Evolutionary conservation across 2,113 vertebrate genomes (phyloP), one percentile per base, ranked within the genome.

Genomic region (Poeciliopsis prolifica): DNA sequence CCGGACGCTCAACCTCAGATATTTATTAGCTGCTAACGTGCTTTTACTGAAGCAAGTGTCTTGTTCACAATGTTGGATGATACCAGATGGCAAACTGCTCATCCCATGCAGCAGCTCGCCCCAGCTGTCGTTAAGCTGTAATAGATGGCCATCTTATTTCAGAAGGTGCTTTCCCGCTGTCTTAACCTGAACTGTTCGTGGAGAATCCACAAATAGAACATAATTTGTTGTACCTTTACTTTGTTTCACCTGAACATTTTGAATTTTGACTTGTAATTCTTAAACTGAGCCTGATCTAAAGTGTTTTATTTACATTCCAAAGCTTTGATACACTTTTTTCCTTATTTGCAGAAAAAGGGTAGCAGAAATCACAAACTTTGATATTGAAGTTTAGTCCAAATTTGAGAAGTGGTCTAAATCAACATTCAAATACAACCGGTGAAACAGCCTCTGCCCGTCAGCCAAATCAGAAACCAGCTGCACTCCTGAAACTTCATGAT

Each of bases 1-100:
- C 3, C 58, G 29, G 61, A 79, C 61, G 17, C 31, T 29, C 11
- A 67, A 68, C 4, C 26, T 65, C 3, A 80, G 72, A 72, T 72
- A 72, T 72, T 22, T 24, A 48, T 60, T 13, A 72, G 68, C 14
- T 33, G 28, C 60, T 61, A 9, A 68, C 64, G 8, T 68, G 3
- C 37, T 68, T 37, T 63, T 65, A 31, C 48, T 48, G 60, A 62
- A 30, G 40, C 67, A 35, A 66, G 19, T 72, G 61, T 75, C 61
- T 14, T 42, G 37, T 42, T 44, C 31, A 60, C 31, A 1, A 44
- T 54, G 26, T 4, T 29, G 14, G 63, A 31, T 26, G 51, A 51
- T 64, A 11, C 10, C 67, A 79, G 72, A 51, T 76, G 30, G 35
- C 77, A 68, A 68, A 77, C 17, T 24, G 28, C 79, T 14, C 22